These are phyloP conservation scores for Phyllostomus hastatus DNA, from an alignment of 2,113 vertebrate genomes.

Conservation along the genomic window DNA sequence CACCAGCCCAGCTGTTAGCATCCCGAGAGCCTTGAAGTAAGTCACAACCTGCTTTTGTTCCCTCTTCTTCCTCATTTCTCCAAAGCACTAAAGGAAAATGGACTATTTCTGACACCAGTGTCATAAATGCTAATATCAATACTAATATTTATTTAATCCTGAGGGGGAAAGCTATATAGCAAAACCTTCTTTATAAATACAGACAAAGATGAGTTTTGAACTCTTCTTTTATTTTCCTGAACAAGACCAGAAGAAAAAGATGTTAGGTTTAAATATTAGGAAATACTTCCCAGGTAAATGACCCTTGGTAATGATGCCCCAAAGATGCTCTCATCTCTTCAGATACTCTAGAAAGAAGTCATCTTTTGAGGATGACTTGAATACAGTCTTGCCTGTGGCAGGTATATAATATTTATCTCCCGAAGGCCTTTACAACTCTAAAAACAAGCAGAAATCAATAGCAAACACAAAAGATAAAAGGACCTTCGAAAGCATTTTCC, in stretches of 20 bases:
- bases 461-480: conserved; percentile 16
- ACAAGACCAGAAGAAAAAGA: conserved; percentile 32
- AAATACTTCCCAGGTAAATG: background rate
- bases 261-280: background rate
- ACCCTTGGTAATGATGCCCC: background rate
- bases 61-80: background rate
- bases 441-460: conserved; percentile 51
- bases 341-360: background rate
- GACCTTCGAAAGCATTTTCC: background rate
- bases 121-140: background rate
- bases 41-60: background rate
- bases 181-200: background rate
- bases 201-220: background rate
- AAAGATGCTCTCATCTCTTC: background rate
- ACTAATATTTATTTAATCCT: background rate
- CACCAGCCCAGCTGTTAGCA: background rate
- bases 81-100: background rate
- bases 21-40: background rate
- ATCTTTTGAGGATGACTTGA: background rate
- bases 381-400: background rate
- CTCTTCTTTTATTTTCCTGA: conserved; percentile 16
- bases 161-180: background rate
- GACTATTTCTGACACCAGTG: background rate
- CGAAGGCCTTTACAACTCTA: background rate
- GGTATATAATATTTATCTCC: conserved; percentile 42